Evolutionary conservation across 35 echinoderm and acorn worm species (phyloP).

Genomic region (Ophiothrix spiculata): DNA sequence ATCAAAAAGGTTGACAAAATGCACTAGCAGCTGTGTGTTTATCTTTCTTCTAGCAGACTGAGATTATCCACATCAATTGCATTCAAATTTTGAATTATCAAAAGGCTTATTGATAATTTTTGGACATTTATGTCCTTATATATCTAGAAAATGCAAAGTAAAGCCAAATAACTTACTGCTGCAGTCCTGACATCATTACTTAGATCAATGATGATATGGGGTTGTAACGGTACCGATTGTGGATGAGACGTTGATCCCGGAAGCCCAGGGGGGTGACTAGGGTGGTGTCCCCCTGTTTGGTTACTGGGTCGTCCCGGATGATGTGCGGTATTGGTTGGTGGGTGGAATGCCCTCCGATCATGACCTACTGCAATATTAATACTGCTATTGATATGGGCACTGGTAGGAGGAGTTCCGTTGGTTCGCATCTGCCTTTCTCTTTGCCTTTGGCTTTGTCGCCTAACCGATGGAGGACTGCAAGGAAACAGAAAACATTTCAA

Average conservation of each 20-base stretch:
- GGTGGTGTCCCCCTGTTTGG: slow-evolving; percentile 6
- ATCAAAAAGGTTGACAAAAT: no score
- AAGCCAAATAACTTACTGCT: background rate
- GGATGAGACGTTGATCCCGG: slow-evolving; percentile 16
- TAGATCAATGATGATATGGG: slow-evolving; percentile 87
- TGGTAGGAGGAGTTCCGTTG: slow-evolving; percentile 40
- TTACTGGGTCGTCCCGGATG: slow-evolving; percentile 27
- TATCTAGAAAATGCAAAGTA: no score
- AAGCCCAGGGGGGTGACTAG: slow-evolving; percentile 12
- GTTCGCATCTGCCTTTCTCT: slow-evolving; percentile 75
- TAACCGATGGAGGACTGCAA: slow-evolving; percentile 69
- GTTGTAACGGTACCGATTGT: slow-evolving; percentile 70
- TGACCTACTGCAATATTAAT: slow-evolving; percentile 12
- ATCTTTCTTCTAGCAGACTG: no score
- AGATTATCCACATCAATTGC: no score
- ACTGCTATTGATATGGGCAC: slow-evolving; percentile 31
- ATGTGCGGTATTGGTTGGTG: slow-evolving; percentile 36
- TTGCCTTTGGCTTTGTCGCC: slow-evolving; percentile 91
- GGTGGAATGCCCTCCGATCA: slow-evolving; percentile 95
- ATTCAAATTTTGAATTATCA: no score
- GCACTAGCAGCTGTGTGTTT: no score
- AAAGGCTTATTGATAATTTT: no score
- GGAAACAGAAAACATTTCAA: background rate
- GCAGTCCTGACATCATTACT: slow-evolving; percentile 69
- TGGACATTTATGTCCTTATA: no score